Evolutionary conservation across 92 coral and sea anemone genomes (phyloP).

Genomic region (Plumapathes pennacea): DNA sequence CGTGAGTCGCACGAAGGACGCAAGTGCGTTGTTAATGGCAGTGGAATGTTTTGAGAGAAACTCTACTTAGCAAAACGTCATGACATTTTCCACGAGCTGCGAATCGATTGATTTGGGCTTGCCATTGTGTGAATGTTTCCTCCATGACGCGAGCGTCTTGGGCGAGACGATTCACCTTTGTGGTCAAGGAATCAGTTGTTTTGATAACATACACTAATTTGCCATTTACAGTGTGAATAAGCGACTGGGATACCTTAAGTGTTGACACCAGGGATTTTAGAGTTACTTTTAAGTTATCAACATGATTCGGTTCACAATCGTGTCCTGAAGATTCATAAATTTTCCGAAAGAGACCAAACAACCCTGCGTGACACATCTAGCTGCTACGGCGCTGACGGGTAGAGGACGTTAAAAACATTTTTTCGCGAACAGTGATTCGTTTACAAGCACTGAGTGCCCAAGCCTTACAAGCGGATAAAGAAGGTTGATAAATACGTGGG

Average conservation of each 20-base stretch:
- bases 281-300: slow-evolving; percentile 16
- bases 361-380: slow-evolving; percentile 45
- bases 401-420: no score
- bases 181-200: slow-evolving; percentile 2
- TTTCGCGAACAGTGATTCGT: no score
- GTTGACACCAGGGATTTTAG: slow-evolving; percentile 9
- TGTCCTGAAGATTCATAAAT: slow-evolving; percentile 26
- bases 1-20: slow-evolving; percentile 1
- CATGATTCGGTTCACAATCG: slow-evolving; percentile 11
- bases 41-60: slow-evolving; percentile 12
- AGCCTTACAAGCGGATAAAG: no score
- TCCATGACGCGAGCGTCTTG: not conserved
- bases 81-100: not conserved
- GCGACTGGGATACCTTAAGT: slow-evolving; percentile 1
- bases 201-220: no score
- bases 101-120: not conserved
- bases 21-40: slow-evolving; percentile 16
- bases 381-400: not conserved
- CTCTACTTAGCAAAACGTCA: not conserved
- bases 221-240: slow-evolving; percentile 2
- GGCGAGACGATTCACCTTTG: slow-evolving; percentile 1
- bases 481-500: no score
- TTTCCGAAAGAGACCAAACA: slow-evolving; percentile 10
- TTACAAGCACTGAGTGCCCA: no score
- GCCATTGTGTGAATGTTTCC: slow-evolving; percentile 2